Percentiles rank a stretch among this genome's conserved stretches.
phyloP scores from a whole-genome alignment of 2,113 vertebrate genomes.

The Eulemur macaco region DNA sequence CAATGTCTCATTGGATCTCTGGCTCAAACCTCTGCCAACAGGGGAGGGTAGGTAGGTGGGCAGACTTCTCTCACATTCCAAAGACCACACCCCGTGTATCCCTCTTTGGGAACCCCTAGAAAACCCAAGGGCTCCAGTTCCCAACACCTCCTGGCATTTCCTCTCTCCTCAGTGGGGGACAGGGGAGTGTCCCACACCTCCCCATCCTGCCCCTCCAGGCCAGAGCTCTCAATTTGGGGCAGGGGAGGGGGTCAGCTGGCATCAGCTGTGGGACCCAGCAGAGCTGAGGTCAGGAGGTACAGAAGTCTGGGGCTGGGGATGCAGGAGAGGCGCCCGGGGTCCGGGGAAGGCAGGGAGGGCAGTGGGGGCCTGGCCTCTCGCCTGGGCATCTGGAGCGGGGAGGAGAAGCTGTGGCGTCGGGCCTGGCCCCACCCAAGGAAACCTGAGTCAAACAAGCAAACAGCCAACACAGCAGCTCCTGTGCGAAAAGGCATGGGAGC shows the following conservation, averaged over 20 bases:
- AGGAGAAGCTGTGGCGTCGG: background rate
- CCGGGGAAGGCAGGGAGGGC: background rate
- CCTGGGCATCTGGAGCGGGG: slow-evolving; percentile 16
- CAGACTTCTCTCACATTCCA: background rate
- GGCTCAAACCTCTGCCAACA: background rate
- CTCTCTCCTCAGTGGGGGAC: background rate
- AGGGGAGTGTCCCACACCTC: too few species aligned
- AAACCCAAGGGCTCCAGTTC: background rate
- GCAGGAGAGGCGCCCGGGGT: background rate
- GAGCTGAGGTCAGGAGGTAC: background rate
- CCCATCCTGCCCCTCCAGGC: background rate
- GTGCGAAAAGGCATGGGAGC: background rate
- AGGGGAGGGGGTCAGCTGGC: background rate
- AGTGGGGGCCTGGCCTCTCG: background rate
- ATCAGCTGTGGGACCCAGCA: background rate
- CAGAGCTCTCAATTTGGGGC: background rate
- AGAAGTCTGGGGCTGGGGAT: background rate
- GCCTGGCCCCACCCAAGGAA: slow-evolving; percentile 52
- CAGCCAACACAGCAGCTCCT: slow-evolving; percentile 69
- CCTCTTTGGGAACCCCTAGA: background rate
- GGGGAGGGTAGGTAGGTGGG: background rate
- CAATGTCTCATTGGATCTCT: background rate
- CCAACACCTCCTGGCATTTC: background rate
- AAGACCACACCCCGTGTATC: background rate
- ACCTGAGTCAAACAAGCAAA: slow-evolving; percentile 68